A percentile compares a stretch with the other conserved stretches of the same genome.
Evolutionary conservation across 2,113 vertebrate species (phyloP).

Genomic region (Alligator sinensis): DNA sequence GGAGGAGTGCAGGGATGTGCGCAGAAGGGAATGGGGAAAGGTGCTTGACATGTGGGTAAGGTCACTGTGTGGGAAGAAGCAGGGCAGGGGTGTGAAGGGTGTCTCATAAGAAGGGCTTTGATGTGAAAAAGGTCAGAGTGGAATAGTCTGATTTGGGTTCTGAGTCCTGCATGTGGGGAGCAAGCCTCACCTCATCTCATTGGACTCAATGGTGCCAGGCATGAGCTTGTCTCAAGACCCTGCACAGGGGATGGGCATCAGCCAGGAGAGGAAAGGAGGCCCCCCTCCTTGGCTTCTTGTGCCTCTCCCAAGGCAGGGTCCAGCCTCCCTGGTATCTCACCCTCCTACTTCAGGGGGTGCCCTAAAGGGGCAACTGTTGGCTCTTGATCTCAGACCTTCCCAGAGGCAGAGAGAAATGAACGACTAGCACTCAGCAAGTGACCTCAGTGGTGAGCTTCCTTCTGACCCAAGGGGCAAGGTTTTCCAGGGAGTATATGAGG

Average conservation of each 20-base stretch:
- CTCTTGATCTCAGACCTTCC: conserved; percentile 71
- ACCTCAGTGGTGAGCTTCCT: conserved; percentile 69
- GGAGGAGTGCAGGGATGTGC: no score
- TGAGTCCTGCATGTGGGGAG: rapidly evolving
- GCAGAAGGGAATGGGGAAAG: no score
- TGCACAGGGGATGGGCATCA: conserved; percentile 31
- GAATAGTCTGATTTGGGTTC: conserved; percentile 75
- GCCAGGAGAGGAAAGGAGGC: background rate
- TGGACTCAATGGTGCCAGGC: conserved; percentile 57
- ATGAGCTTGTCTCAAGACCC: conserved; percentile 70
- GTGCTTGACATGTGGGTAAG: no score
- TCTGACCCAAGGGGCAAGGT: rapidly evolving
- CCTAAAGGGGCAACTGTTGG: background rate
- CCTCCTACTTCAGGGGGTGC: conserved; percentile 33
- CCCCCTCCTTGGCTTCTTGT: conserved; percentile 35
- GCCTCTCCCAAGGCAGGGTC: conserved; percentile 36
- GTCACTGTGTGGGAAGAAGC: no score
- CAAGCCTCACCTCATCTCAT: conserved; percentile 60
- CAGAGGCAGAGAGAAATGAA: conserved; percentile 27
- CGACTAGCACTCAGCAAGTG: conserved; percentile 47
- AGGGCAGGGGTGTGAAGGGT: no score
- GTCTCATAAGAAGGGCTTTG: no score
- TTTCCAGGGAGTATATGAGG: rapidly evolving
- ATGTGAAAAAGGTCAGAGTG: background rate
- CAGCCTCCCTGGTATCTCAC: conserved; percentile 68